Conservation (phyloP, 2,888 invertebrate genomes). For the Arctia plantaginis region DNA sequence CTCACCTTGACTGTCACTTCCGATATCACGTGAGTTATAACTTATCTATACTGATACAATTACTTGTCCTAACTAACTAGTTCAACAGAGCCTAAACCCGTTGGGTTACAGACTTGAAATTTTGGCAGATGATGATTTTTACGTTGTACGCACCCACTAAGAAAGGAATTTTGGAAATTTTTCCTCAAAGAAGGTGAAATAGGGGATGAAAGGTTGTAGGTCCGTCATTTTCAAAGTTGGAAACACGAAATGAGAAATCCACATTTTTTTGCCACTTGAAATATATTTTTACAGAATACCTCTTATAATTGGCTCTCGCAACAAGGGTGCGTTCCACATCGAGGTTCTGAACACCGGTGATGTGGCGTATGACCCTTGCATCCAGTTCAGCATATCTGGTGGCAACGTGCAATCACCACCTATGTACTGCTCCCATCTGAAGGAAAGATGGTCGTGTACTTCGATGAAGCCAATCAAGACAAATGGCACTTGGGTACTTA, state of each 20-base stretch:
- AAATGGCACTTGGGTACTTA: constrained; percentile 15
- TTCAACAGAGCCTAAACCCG: neutral
- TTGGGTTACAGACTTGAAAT: too few species aligned
- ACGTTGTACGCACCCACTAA: neutral
- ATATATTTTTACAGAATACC: neutral
- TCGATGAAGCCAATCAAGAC: constrained; percentile 15
- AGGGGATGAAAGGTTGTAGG: too few species aligned
- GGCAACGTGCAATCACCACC: constrained; percentile 41
- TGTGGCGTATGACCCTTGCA: constrained; percentile 66
- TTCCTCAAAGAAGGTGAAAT: too few species aligned
- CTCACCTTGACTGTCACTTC: constrained; percentile 34
- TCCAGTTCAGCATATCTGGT: constrained; percentile 47
- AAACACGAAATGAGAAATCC: neutral
- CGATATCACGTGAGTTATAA: constrained; percentile 42
- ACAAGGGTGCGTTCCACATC: constrained; percentile 45
- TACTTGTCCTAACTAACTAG: neutral
- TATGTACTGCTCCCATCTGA: neutral
- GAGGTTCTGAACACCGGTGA: constrained; percentile 61
- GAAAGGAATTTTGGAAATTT: too few species aligned
- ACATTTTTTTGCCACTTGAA: neutral
- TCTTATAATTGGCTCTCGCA: constrained; percentile 63
- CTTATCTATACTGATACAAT: neutral
- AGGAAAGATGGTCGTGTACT: constrained; percentile 21
- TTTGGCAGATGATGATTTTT: too few species aligned
- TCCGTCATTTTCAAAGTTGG: too few species aligned